phyloP scores from a whole-genome alignment of 1,140 invertebrate genomes.

The Aphelenchoides fujianensis region DNA sequence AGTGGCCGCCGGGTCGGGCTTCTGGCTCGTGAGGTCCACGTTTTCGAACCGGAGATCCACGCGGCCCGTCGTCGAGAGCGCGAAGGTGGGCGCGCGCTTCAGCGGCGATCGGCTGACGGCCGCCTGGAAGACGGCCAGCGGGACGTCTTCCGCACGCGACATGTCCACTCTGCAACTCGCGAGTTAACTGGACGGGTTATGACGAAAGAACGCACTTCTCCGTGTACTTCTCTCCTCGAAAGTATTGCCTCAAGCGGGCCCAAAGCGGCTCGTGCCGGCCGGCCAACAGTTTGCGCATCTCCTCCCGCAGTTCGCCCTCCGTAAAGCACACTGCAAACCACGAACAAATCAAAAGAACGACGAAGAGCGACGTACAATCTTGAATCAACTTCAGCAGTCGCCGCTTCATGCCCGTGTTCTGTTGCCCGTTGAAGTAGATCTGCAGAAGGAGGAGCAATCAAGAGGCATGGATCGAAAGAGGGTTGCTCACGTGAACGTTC shows the following conservation, averaged over 20 bases:
- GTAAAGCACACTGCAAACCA: slow-evolving; percentile 7
- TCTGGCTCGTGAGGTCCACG: background rate
- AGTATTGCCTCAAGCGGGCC: slow-evolving; percentile 28
- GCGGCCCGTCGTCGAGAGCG: background rate
- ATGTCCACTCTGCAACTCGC: slow-evolving; percentile 3
- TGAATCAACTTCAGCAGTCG: background rate
- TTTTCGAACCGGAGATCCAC: background rate
- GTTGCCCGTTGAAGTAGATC: slow-evolving; percentile 36
- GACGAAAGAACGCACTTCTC: slow-evolving; percentile 34
- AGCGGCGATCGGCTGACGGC: background rate
- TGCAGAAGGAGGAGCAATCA: slow-evolving; percentile 27
- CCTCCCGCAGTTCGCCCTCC: background rate
- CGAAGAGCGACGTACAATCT: slow-evolving; percentile 12
- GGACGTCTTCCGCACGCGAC: slow-evolving; percentile 9
- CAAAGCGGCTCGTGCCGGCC: slow-evolving; percentile 33
- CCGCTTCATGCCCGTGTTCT: slow-evolving; percentile 10
- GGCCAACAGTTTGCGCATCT: slow-evolving; percentile 18
- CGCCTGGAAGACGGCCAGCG: background rate
- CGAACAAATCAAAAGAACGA: background rate
- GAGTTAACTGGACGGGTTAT: background rate
- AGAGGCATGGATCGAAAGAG: slow-evolving; percentile 18
- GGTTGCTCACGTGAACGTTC: slow-evolving; percentile 37
- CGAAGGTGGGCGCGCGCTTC: background rate
- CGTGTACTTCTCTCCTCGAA: slow-evolving; percentile 28
- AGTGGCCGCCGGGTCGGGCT: background rate